These are phyloP conservation scores for Myanophis thanlyinensis DNA, from an alignment of 2,113 vertebrate genomes.

Conservation along the genomic window DNA sequence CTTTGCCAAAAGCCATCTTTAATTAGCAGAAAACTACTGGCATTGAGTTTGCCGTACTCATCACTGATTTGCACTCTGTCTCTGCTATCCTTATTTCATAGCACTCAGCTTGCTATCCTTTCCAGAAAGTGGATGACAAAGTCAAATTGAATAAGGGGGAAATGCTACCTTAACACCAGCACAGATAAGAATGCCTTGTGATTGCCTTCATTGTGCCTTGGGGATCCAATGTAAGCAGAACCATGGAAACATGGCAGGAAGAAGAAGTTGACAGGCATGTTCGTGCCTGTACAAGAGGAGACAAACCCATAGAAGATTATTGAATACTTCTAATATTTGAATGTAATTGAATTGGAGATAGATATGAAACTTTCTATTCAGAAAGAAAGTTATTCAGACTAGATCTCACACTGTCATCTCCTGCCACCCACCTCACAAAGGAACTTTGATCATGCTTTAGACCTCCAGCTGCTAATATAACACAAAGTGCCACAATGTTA, in stretches of 20 bases:
- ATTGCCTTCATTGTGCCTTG: neutral
- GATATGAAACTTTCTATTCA: neutral
- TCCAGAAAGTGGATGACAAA: neutral
- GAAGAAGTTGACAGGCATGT: neutral
- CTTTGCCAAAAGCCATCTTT: neutral
- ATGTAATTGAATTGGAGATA: neutral
- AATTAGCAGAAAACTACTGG: neutral
- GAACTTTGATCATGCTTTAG: neutral
- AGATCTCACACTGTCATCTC: neutral
- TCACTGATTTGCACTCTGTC: neutral
- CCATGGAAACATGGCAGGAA: neutral
- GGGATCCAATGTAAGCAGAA: neutral
- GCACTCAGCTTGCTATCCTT: neutral
- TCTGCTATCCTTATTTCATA: neutral
- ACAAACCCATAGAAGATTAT: neutral
- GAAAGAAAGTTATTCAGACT: neutral
- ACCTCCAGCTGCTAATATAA: conserved; percentile 20
- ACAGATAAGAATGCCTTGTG: neutral
- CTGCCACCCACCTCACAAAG: neutral
- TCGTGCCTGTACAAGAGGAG: neutral
- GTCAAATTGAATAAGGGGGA: neutral
- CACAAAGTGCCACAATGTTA: neutral
- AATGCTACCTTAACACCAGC: neutral
- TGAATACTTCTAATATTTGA: neutral
- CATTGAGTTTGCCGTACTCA: neutral